phyloP scores from a whole-genome alignment of 2,113 vertebrate species.

The Daphoenositta chrysoptera region DNA sequence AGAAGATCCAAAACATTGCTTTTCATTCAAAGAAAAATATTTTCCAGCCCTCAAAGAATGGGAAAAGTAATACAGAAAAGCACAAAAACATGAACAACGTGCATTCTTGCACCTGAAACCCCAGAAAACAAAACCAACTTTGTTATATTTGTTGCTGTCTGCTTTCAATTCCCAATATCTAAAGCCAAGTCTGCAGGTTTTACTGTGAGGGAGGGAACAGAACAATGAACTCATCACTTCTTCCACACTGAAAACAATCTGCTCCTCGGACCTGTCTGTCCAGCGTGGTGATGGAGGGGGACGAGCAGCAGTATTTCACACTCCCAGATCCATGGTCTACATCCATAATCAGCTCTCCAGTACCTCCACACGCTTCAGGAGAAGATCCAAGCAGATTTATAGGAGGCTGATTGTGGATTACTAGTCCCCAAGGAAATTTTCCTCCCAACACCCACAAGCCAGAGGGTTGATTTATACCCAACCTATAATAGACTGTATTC shows the following conservation, averaged over 20 bases:
- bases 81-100: neutral
- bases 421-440: slow-evolving; percentile 54
- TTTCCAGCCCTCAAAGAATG: neutral
- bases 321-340: neutral
- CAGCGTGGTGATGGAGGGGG: neutral
- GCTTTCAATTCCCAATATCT: neutral
- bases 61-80: neutral
- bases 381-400: slow-evolving; percentile 54
- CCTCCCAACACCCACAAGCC: slow-evolving; percentile 36
- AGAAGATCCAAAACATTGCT: neutral
- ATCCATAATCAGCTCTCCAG: slow-evolving; percentile 29
- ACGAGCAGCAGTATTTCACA: slow-evolving; percentile 26
- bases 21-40: neutral
- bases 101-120: neutral
- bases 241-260: neutral
- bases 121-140: neutral
- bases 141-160: neutral
- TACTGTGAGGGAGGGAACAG: neutral
- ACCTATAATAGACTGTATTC: slow-evolving; percentile 3
- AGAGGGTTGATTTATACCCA: slow-evolving; percentile 40
- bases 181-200: neutral
- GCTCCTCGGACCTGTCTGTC: neutral
- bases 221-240: slow-evolving; percentile 13
- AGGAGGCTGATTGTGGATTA: slow-evolving; percentile 32
- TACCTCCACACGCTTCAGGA: neutral